Base-by-base conservation (phyloP, 2,797 vertebrate species). In the Spinus olivaceus region DNA sequence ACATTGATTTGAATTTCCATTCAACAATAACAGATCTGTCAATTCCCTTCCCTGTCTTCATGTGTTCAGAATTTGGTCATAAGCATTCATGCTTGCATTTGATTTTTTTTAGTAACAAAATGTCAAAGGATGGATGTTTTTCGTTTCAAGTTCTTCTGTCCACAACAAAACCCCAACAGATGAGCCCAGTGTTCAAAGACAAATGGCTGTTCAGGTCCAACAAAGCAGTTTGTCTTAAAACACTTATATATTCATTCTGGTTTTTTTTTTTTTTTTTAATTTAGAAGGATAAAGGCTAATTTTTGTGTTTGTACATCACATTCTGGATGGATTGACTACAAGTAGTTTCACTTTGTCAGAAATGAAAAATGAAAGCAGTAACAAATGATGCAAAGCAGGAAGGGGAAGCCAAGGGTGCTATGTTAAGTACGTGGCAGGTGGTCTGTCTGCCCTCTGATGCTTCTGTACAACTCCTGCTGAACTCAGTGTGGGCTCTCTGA, bases 31-130 rank as follows among this genome's bases (percentile, higher is more conserved):
- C 21, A 0, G 46, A 90, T 77, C 42, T 88, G 71, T 91, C 76
- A 69, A 46, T 80, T 91, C 74, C 39, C 11, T 87, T 89, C 65
- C 35, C 42, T 42, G 39, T 86, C 70, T 90, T 93, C 44, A n/a
- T 53, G 77, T 86, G 49, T 90, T 96, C 81, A 85, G 78, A 91
- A 71, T 81, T 69, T 70, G 56, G n/a, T 86, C 51, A 71, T 88
- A 76, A 94, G 76, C 39, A 70, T 88, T 94, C 0, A 0, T 80
- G 80, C 66, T 91, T 92, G 49, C 82, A 77, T 94, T 90, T 77
- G 77, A 88, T 37, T 63, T 84, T 92, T 93, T 92, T 88, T 81
- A 94, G 77, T 91, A 90, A 80, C 37, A 67, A 67, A 91, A 80
- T 65, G 50, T 92, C 82, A 67, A 76, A 90, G 80, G 54, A 90